A percentile compares a stretch with the other conserved stretches of the same genome.
phyloP scores from a whole-genome alignment of 2,888 invertebrate genomes.

The Rhagonycha lutea region DNA sequence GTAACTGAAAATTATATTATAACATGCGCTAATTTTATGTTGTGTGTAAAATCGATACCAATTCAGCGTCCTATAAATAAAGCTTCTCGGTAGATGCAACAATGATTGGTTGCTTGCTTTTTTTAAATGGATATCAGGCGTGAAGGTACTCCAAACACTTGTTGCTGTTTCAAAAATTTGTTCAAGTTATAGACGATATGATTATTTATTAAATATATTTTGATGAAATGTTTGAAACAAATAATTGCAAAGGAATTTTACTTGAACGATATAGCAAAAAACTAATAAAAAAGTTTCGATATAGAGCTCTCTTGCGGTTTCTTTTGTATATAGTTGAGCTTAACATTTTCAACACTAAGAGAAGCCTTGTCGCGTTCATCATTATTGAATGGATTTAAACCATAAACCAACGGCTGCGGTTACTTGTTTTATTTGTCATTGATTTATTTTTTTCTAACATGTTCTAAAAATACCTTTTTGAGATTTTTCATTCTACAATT shows the following conservation, averaged over 20 bases:
- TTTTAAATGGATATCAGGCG: not conserved
- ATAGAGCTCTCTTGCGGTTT: constrained; percentile 27
- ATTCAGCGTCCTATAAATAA: not conserved
- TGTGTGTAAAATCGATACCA: not conserved
- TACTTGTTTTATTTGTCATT: not conserved
- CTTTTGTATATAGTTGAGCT: constrained; percentile 16
- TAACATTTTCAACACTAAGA: constrained; percentile 17
- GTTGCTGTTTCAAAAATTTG: not conserved
- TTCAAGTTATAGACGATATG: not conserved
- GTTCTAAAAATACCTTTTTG: not conserved
- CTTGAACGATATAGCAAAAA: constrained; percentile 14
- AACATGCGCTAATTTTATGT: not conserved
- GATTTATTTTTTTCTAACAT: not conserved
- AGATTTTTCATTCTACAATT: not conserved
- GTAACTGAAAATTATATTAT: not conserved
- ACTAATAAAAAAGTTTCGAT: constrained; percentile 32
- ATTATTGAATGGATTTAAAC: constrained; percentile 15
- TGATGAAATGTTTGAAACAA: not conserved
- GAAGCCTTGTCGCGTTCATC: constrained; percentile 2
- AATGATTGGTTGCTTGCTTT: not conserved
- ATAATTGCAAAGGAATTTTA: not conserved
- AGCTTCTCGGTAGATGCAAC: not conserved
- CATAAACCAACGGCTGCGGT: constrained; percentile 1
- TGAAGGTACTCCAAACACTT: not conserved
- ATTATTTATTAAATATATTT: not conserved